Evolutionary conservation across 64 coral and sea anemone species (phyloP), one percentile per base, ranked within the genome.

Genomic region (Montipora foliosa): DNA sequence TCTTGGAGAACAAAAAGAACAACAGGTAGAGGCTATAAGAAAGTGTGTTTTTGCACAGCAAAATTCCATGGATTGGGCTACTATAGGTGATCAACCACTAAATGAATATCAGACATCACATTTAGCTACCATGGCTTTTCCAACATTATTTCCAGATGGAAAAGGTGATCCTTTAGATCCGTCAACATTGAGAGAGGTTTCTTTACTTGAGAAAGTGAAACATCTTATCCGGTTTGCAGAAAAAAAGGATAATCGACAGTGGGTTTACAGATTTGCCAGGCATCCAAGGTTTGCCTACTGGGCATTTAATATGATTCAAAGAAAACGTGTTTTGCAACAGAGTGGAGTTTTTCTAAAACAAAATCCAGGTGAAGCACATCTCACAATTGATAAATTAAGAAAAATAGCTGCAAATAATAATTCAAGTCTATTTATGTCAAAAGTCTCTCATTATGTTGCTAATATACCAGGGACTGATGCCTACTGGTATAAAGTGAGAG

Each of bases 251-350:
- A 52, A 87, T 87, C 66, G 84, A 45, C 66, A 87, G 69, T 87
- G 84, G 84, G 49, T 72, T 44, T 87, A 87, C 22, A 61, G 84
- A 45, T 87, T 87, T 87, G 84, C 84, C 44, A 87, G 62, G 60
- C 84, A 87, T 46, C 84, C 84, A 37, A 87, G 84, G 69, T 87
- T 87, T 87, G 25, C 60, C 21, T 87, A 87, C 84, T 87, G 84
- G 84, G 84, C 84, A 70, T 87, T 87, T 71, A 49, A 87, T 69
- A 87, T 87, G 84, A 87, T 87, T 49, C 62, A 49, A 22, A 87
- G 84, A 19, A 83, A 29, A 29, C 29, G 29, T 29, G 29, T 29
- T 29, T 29, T 29, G 29, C 29, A 29, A 29, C 29, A 29, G 29
- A 29, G 29, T 29, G 29, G 29, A 29, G 29, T 29, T 29, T 29